These are phyloP conservation scores for Umimayanthus chanpuru DNA, from an alignment of 92 coral and sea anemone species.

Conservation along the genomic window DNA sequence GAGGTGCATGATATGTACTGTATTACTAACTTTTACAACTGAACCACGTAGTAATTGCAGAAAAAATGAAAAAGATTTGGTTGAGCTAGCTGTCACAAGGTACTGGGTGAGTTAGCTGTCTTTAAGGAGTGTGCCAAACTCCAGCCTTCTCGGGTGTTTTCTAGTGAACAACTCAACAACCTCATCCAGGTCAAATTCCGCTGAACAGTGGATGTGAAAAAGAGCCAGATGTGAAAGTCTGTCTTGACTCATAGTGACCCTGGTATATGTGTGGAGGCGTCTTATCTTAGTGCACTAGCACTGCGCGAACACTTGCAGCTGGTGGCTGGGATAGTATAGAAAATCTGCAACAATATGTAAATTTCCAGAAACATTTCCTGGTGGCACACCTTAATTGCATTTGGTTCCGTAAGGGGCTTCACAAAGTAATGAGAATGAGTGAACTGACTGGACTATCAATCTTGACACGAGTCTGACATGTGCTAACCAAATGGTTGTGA, in stretches of 20 bases:
- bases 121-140: too few relatives aligned
- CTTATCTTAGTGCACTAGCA: not conserved
- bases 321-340: constrained; percentile 37
- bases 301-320: constrained; percentile 25
- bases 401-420: constrained; percentile 41
- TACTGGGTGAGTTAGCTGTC: too few relatives aligned
- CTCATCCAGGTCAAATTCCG: not conserved
- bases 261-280: not conserved
- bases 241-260: not conserved
- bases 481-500: too few relatives aligned
- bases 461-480: too few relatives aligned
- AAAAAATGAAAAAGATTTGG: too few relatives aligned
- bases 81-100: too few relatives aligned
- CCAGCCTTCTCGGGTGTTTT: too few relatives aligned
- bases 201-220: constrained; percentile 2
- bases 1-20: too few relatives aligned
- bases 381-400: constrained; percentile 46
- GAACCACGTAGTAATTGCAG: too few relatives aligned
- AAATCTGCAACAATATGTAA: constrained; percentile 29
- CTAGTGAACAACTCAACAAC: not conserved
- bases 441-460: too few relatives aligned
- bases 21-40: too few relatives aligned
- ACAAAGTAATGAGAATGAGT: too few relatives aligned
- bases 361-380: not conserved
- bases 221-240: not conserved